Evolutionary conservation across 2,113 vertebrate species (phyloP), one percentile per base, ranked within the genome.

Genomic region (Cranoglanis bouderius): DNA sequence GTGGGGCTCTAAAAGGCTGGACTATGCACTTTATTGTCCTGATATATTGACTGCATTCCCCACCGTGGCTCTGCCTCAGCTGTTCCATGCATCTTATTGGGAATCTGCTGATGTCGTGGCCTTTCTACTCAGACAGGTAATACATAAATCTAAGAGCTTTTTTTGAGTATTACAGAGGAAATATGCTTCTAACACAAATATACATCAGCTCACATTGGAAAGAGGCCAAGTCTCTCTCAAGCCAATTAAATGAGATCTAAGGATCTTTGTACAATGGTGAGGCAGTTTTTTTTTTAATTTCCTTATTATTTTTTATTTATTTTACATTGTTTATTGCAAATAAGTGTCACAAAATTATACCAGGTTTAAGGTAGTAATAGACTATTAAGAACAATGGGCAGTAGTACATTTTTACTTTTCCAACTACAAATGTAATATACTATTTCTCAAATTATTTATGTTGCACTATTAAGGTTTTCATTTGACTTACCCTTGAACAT

Each of bases 1-100:
- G 98, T 99, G 98, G 98, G 98, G 98, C 63, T 93, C 96, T 83
- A 99, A 98, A 92, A 93, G 98, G 88, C 95, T 99, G 88, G 98
- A 99, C 93, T 98, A 97, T 0, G 95, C 97, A 75, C 94, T 99
- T 88, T 98, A 98, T 92, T 99, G 97, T 88, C 98, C 98, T 0
- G 97, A 99, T 14, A 97, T 97, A 84, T 96, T 99, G 74, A 97
- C 97, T 0, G 94, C 98, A 29, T 99, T 99, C 91, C 98, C 98
- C 77, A 98, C 97, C 0, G 97, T 98, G 81, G 81, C 81, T 61
- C 13, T 83, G 35, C 81, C 81, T 8, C 55, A 59, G 43, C 55
- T 83, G 12, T 99, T 99, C 93, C 98, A 99, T 0, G 97, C 97
- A 92, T 99, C 98, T 93, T 99, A 99, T 94, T 99, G 98, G 98